Percentiles rank a stretch among this genome's conserved stretches.
Evolutionary conservation across 2,888 invertebrate genomes (phyloP).

Genomic region (Anoplius nigerrimus): DNA sequence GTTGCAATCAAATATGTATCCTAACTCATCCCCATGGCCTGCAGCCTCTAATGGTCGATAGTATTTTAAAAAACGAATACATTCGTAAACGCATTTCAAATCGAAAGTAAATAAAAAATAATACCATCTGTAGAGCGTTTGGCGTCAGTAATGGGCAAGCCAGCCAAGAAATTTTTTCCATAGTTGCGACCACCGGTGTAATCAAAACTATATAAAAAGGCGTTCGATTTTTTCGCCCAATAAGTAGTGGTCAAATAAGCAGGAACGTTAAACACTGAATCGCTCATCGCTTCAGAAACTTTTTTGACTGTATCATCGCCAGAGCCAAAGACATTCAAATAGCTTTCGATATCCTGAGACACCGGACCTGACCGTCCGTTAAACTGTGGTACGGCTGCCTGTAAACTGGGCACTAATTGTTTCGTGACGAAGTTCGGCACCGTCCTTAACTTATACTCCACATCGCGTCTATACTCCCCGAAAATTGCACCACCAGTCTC

Average conservation of each 20-base stretch:
- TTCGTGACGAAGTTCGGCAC: conserved; percentile 74
- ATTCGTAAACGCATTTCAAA: background rate
- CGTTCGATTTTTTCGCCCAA: conserved; percentile 82
- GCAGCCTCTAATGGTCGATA: conserved; percentile 12
- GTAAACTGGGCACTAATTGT: conserved; percentile 72
- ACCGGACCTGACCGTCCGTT: conserved; percentile 50
- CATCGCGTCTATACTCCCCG: conserved; percentile 75
- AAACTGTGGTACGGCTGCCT: conserved; percentile 68
- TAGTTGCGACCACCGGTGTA: conserved; percentile 80
- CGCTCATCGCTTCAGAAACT: conserved; percentile 80
- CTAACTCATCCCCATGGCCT: conserved; percentile 63
- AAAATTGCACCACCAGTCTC: conserved; percentile 82
- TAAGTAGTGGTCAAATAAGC: conserved; percentile 83
- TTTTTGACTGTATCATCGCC: conserved; percentile 76
- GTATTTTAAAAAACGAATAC: background rate
- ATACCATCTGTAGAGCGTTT: conserved; percentile 23
- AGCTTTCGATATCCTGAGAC: conserved; percentile 58
- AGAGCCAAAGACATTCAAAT: conserved; percentile 44
- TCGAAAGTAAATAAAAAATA: background rate
- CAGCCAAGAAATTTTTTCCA: conserved; percentile 81
- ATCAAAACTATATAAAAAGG: conserved; percentile 86
- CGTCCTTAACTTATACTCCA: conserved; percentile 69
- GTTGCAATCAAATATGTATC: conserved; percentile 60
- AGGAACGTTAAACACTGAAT: conserved; percentile 86
- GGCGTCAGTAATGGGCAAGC: conserved; percentile 80